Evolutionary conservation across 2,888 invertebrate species (phyloP), one percentile per base, ranked within the genome.

Genomic region (Liodrosophila aerea): DNA sequence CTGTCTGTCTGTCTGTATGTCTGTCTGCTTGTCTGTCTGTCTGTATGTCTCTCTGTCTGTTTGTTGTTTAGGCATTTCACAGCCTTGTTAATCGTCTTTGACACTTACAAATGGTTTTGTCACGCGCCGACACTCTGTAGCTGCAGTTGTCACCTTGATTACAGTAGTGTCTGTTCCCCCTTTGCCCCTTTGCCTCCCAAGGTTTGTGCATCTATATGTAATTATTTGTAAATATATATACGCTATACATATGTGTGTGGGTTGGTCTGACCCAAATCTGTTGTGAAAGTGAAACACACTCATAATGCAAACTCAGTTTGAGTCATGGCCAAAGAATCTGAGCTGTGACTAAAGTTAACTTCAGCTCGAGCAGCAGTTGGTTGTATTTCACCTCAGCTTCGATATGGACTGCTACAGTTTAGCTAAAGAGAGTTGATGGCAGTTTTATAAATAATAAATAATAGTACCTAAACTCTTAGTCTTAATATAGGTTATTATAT

Each of bases 261-360:
- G 11, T 9, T 61, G 34, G 9, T 11, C 50, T 64, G 70, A 74
- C 75, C 78, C 41, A 77, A 56, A 74, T 77, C 29, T 29, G 39
- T 39, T 3, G 74, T 74, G 78, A 74, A 74, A 74, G 78, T 77
- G 46, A 77, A 49, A 59, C 70, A 53, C 31, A 13, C 45, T 31
- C 34, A 43, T 30, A 66, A 49, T 57, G 51, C 50, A 43, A 61
- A 73, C 56, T 41, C 7, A 27, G 44, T 18, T 51, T 62, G 50
- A 73, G 22, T 62, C 53, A 58, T 46, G 29, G 16, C 8, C 53
- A 40, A 18, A 40, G 60, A 51, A 64, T 41, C 50, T 7, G 15
- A 36, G 7, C 39, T 39, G 2, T 39, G 31, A 15, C 29, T 34
- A 44, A 64, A 44, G 47, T 11, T 43, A 15, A 47, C 36, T 22